Evolutionary conservation across 1,140 invertebrate species (phyloP), one percentile per base, ranked within the genome.

Genomic region (Diachasmimorpha longicaudata): DNA sequence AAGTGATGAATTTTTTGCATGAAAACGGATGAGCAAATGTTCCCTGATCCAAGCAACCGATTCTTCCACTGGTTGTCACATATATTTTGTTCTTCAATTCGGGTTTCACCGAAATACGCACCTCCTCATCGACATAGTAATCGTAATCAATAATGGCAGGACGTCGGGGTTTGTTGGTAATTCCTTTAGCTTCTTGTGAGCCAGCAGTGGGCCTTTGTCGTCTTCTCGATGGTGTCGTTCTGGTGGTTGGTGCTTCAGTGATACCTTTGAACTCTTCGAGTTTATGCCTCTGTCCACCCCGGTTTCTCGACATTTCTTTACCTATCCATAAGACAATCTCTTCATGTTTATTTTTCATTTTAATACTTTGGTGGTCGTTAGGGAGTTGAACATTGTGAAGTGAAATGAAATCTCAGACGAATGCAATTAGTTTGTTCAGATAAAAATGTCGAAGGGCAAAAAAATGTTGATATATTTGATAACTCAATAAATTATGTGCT

Each of bases 1-100:
- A 97, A 8, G 94, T 95, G 76, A 97, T 96, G 85, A 96, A 97
- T 86, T 96, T 96, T 85, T 93, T 94, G 85, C 96, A 97, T 0
- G 95, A 96, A 9, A 92, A 91, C 0, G 96, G 96, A 89, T 97
- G 95, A 0, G 95, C 94, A 86, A 96, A 97, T 83, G 95, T 96
- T 36, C 96, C 96, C 81, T 95, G 93, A 84, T 96, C 95, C 21
- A 96, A 87, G 82, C 96, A 97, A 78, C 94, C 92, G 77, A 97
- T 94, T 42, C 81, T 79, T 81, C 91, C 91, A 84, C 85, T 89
- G 14, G 77, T 86, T 70, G 90, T 91, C 9, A 92, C 78, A 14
- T 90, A 86, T 0, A 93, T 91, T 84, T 94, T 94, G 0, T 90
- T 90, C 14, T 90, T 90, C 14, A 91, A 86, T 0, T 81, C 69